Evolutionary conservation across 2,113 vertebrate species (phyloP).

Genomic region (Proterorhinus semilunaris): DNA sequence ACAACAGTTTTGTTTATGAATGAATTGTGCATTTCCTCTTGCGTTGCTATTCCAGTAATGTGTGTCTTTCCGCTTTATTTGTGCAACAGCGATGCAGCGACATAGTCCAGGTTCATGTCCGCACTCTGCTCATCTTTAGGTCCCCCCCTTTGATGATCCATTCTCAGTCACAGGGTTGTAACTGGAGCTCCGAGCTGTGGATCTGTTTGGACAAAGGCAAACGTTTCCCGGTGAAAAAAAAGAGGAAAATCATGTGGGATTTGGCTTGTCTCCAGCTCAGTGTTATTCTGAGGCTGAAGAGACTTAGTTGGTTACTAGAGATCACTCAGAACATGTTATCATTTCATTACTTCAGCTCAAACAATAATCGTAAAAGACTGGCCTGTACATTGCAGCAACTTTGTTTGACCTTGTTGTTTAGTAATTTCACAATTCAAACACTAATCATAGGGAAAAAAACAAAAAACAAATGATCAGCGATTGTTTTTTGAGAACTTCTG

Average conservation of each 20-base stretch:
- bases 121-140: background rate
- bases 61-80: background rate
- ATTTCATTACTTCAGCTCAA: conserved; percentile 29
- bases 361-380: conserved; percentile 9
- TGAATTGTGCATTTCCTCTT: background rate
- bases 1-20: background rate
- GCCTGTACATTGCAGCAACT: background rate
- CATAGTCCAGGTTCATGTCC: background rate
- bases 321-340: conserved; percentile 37
- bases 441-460: too few relatives aligned
- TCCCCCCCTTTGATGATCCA: background rate
- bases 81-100: background rate
- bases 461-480: too few relatives aligned
- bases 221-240: conserved; percentile 51
- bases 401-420: background rate
- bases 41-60: background rate
- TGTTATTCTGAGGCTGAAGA: conserved; percentile 66
- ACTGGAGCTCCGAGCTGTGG: conserved; percentile 27
- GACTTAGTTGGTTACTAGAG: conserved; percentile 62
- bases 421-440: too few relatives aligned
- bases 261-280: conserved; percentile 59
- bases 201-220: conserved; percentile 55
- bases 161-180: background rate
- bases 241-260: conserved; percentile 63
- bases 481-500: too few relatives aligned